phyloP scores from a whole-genome alignment of 2,888 invertebrate genomes.

The Meiosimyza platycephala region DNA sequence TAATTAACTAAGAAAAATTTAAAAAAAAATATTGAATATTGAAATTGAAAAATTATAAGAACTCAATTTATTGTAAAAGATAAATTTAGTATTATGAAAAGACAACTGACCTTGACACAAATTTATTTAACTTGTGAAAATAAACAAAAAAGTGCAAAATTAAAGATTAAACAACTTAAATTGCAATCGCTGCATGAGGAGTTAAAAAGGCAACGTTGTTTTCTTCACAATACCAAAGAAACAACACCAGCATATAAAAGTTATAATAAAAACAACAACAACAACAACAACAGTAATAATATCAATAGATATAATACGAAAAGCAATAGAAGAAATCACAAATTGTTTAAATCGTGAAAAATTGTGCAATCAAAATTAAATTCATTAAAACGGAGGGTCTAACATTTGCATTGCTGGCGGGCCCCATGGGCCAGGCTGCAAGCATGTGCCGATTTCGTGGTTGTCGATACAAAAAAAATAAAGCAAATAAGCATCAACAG shows the following conservation, averaged over 20 bases:
- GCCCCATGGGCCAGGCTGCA: constrained; percentile 81
- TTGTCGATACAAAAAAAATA: constrained; percentile 83
- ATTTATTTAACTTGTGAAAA: not conserved
- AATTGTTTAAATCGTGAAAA: constrained; percentile 36
- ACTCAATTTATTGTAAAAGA: not conserved
- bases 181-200: constrained; percentile 2
- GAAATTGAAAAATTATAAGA: not conserved
- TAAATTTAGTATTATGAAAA: constrained; percentile 13
- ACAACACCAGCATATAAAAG: constrained; percentile 27
- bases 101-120: not conserved
- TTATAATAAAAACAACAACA: constrained; percentile 36
- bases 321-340: constrained; percentile 13
- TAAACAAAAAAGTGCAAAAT: constrained; percentile 9
- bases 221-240: constrained; percentile 11
- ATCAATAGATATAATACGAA: constrained; percentile 21
- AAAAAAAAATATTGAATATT: constrained; percentile 21
- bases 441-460: constrained; percentile 85
- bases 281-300: constrained; percentile 24
- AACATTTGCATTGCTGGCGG: constrained; percentile 68
- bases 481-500: constrained; percentile 53
- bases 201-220: not conserved
- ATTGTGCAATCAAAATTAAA: constrained; percentile 59
- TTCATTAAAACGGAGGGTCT: constrained; percentile 67
- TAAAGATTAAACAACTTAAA: constrained; percentile 15
- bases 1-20: constrained; percentile 9